Base-by-base conservation (phyloP, 1,140 invertebrate genomes). In the Leptonema lineaticorne region DNA sequence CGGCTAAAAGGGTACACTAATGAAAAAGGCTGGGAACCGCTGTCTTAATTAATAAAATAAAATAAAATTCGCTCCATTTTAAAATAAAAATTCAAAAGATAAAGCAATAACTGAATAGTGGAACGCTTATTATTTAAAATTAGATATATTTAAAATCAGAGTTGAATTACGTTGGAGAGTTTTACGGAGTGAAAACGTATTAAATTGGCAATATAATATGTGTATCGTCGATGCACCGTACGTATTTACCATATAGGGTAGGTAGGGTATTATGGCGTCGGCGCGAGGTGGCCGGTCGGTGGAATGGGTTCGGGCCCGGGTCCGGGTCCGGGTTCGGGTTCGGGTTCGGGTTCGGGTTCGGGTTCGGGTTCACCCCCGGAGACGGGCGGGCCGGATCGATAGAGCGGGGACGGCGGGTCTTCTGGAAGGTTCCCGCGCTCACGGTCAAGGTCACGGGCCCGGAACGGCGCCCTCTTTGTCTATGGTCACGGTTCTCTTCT, bases 401-500 rank as follows among this genome's bases (percentile, higher is more conserved):
- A 64, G 45, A 69, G 68, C 68, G 62, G 50, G 22, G 7, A 0
- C 28, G 22, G 57, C 16, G 27, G 58, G 27, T n/a, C 63, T 69
- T 66, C 68, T 69, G 68, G 68, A 66, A 69, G 62, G 64, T 67
- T 67, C 64, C 30, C 29, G 29, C 6, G 60, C 67, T 63, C 68
- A 69, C 63, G 68, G 68, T 66, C 68, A 69, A 69, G 68, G 63
- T 66, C 68, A 59, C 63, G 33, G 58, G 57, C 63, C 56, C 68
- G 56, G 68, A 58, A 63, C 37, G 53, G 62, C 53, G 63, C 63
- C 59, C 45, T 60, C 68, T 69, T 69, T 69, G 68, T 69, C 68
- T 69, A 69, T 69, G 68, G 68, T 69, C 68, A 69, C 68, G 68
- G 68, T 69, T 65, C 56, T 62, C 50, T 50, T 62, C 56, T 24